These are phyloP conservation scores for Pampusana beccarii DNA, from an alignment of 2,113 vertebrate genomes.

Conservation along the genomic window DNA sequence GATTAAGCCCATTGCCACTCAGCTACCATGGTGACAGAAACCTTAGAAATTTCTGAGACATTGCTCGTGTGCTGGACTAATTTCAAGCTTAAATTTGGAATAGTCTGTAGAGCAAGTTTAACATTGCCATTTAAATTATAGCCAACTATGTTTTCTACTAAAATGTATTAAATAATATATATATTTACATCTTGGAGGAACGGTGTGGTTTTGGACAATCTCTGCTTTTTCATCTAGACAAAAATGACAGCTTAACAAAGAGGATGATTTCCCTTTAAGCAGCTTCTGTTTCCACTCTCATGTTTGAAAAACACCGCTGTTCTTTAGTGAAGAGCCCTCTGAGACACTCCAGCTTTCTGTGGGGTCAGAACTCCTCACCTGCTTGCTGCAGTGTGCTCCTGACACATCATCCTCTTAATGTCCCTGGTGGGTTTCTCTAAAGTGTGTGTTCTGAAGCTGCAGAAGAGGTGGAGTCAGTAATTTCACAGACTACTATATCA, in stretches of 20 bases:
- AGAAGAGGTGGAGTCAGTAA: background rate
- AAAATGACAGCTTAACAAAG: background rate
- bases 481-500: background rate
- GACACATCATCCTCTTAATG: background rate
- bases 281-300: background rate
- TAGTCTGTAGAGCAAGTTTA: background rate
- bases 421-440: background rate
- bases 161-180: background rate
- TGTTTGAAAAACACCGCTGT: background rate
- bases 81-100: constrained; percentile 6
- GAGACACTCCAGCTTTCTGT: background rate
- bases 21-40: constrained; percentile 40
- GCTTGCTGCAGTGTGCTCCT: background rate
- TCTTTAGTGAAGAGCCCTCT: background rate
- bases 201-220: background rate
- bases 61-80: background rate
- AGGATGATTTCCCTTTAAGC: background rate
- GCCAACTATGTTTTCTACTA: background rate
- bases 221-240: background rate
- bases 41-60: background rate
- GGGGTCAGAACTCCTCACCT: background rate
- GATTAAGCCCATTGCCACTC: constrained; percentile 12
- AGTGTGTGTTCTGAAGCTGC: background rate
- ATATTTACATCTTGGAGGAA: background rate
- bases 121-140: background rate